Percentiles rank a stretch among this genome's conserved stretches.
Conservation (phyloP, 2,797 vertebrate genomes). For the Erpetoichthys calabaricus region DNA sequence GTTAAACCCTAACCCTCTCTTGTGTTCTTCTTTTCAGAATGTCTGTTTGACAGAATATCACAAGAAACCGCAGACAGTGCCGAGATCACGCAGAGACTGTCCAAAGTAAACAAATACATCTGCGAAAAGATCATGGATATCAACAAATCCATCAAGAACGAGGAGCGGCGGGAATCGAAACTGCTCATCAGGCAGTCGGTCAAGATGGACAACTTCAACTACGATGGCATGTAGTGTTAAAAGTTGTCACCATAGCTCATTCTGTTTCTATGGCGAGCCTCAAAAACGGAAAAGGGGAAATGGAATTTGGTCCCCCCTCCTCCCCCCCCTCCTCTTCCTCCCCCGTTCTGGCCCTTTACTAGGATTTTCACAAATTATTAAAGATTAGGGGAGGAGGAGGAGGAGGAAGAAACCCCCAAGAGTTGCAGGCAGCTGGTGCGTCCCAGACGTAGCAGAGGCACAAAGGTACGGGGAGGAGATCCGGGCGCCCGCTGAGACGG, state of each 20-base stretch:
- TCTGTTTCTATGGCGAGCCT: constrained; percentile 30
- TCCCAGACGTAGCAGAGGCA: too few relatives aligned
- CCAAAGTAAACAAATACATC: constrained; percentile 99
- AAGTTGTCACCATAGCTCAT: constrained; percentile 28
- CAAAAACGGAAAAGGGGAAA: constrained; percentile 6
- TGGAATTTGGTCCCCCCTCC: too few relatives aligned
- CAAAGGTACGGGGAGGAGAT: too few relatives aligned
- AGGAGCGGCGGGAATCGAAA: constrained; percentile 95
- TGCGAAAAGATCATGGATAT: constrained; percentile 99
- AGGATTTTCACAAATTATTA: too few relatives aligned
- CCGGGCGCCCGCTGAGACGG: too few relatives aligned
- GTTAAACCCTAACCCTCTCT: constrained; percentile 10
- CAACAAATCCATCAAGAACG: constrained; percentile 99
- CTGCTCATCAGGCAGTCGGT: constrained; percentile 67
- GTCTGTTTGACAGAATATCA: constrained; percentile 96
- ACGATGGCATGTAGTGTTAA: constrained; percentile 58
- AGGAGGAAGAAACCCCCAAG: too few relatives aligned
- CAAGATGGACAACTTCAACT: constrained; percentile 67
- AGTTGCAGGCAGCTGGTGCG: too few relatives aligned
- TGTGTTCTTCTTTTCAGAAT: constrained; percentile 60
- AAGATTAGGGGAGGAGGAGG: too few relatives aligned
- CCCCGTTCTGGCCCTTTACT: too few relatives aligned
- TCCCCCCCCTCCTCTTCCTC: too few relatives aligned
- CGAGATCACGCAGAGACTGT: constrained; percentile 97
- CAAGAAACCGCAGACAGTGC: constrained; percentile 96